These are phyloP conservation scores for Episyrphus balteatus DNA, from an alignment of 1,140 invertebrate genomes.

Conservation along the genomic window DNA sequence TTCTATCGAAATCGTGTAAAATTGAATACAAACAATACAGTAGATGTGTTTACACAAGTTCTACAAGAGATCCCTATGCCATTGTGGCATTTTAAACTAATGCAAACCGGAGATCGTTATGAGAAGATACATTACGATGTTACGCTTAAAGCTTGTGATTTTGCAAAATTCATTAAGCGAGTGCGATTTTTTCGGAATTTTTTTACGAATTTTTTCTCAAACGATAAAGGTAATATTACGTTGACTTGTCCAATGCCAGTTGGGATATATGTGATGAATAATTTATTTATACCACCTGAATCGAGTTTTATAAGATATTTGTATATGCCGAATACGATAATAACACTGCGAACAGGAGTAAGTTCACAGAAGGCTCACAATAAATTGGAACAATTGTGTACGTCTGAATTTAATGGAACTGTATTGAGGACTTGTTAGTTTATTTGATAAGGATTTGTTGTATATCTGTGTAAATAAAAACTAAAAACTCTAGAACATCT, in stretches of 20 bases:
- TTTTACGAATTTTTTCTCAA: conserved; percentile 17
- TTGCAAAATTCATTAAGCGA: conserved; percentile 22
- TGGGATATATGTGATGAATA: conserved; percentile 23
- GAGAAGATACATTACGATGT: conserved; percentile 21
- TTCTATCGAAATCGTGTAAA: conserved; percentile 16
- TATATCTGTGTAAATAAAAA: no score
- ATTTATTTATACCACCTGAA: conserved; percentile 24
- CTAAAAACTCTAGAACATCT: no score
- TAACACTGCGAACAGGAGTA: conserved; percentile 18
- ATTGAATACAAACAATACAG: conserved; percentile 19
- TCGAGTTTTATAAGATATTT: conserved; percentile 24
- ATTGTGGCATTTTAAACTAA: conserved; percentile 17
- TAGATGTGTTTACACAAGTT: conserved; percentile 22
- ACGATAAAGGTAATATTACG: conserved; percentile 23
- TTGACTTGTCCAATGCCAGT: conserved; percentile 19
- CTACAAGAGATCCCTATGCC: conserved; percentile 20
- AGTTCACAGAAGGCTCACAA: conserved; percentile 15
- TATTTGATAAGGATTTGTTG: no score
- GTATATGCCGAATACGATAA: conserved; percentile 27
- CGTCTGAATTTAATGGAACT: conserved; percentile 26
- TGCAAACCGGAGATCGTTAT: conserved; percentile 12
- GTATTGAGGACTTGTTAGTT: conserved; percentile 22
- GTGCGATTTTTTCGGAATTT: conserved; percentile 23
- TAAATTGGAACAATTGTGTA: conserved; percentile 10
- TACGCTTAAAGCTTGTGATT: conserved; percentile 22